A percentile compares a stretch with the other conserved stretches of the same genome.
phyloP scores from a whole-genome alignment of 1,140 invertebrate species.

The Drosophila quadrilineata region DNA sequence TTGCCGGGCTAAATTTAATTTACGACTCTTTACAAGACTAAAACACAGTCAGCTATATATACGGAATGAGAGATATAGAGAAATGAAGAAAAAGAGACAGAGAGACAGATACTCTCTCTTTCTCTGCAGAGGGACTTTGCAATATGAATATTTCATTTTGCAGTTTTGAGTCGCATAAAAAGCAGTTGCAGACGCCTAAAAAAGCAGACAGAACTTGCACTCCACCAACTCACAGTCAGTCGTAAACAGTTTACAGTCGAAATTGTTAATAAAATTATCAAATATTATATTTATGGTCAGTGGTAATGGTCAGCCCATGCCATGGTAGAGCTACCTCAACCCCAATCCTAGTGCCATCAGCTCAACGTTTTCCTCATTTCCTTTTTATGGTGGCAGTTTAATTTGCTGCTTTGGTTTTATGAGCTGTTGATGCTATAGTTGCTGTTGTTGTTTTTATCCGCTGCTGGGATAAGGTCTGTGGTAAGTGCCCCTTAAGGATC shows the following conservation, averaged over 20 bases:
- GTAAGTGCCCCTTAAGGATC: slow-evolving; percentile 20
- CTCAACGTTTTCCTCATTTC: slow-evolving; percentile 15
- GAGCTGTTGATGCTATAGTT: slow-evolving; percentile 69
- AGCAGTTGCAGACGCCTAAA: slow-evolving; percentile 59
- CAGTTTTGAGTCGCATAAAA: slow-evolving; percentile 45
- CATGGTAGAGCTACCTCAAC: background rate
- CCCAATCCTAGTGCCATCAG: background rate
- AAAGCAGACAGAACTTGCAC: slow-evolving; percentile 5
- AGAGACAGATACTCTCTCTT: slow-evolving; percentile 5
- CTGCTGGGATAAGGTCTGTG: slow-evolving; percentile 23
- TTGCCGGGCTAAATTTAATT: slow-evolving; percentile 73
- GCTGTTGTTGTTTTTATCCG: slow-evolving; percentile 9
- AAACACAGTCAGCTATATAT: slow-evolving; percentile 17
- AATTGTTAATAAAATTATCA: slow-evolving; percentile 80
- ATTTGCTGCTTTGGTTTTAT: slow-evolving; percentile 76
- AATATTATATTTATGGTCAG: slow-evolving; percentile 77
- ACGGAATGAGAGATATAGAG: slow-evolving; percentile 18
- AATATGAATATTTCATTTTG: slow-evolving; percentile 74
- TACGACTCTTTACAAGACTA: slow-evolving; percentile 51
- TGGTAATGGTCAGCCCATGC: slow-evolving; percentile 36
- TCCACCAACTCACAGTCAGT: no score
- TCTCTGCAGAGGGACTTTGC: slow-evolving; percentile 9
- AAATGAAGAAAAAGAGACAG: slow-evolving; percentile 16
- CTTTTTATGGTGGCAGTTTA: slow-evolving; percentile 66
- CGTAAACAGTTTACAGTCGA: slow-evolving; percentile 75